Conservation (phyloP, 2,888 invertebrate species). For the Argyra leucocephala region DNA sequence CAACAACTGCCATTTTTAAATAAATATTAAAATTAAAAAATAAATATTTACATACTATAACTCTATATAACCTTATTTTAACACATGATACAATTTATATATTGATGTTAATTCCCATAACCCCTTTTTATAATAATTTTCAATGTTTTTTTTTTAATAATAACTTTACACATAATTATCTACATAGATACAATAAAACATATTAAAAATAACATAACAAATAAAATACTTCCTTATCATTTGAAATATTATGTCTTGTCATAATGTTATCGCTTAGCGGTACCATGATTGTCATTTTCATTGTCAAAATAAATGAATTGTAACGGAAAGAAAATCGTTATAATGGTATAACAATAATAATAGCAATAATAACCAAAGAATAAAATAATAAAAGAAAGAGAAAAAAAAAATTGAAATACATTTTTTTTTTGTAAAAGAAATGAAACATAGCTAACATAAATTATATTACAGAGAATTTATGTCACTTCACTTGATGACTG, state of each 20-base stretch:
- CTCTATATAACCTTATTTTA: no score
- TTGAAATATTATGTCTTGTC: conserved; percentile 7
- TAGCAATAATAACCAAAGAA: neutral
- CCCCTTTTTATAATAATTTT: no score
- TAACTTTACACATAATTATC: no score
- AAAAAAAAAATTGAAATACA: neutral
- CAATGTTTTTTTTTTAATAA: no score
- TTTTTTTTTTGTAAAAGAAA: no score
- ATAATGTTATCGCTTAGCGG: neutral
- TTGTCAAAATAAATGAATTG: conserved; percentile 7
- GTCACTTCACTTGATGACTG: conserved; percentile 2
- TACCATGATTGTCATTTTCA: conserved; percentile 8
- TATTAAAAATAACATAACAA: no score
- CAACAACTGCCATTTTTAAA: no score
- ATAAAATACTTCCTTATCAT: neutral
- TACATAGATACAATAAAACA: neutral
- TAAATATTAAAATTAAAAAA: no score
- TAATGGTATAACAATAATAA: neutral
- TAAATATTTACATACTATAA: no score
- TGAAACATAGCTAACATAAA: neutral
- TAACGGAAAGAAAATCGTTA: neutral
- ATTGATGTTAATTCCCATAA: no score
- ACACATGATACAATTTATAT: no score
- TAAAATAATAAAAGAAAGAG: neutral
- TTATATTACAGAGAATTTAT: neutral